A percentile compares a stretch with the other conserved stretches of the same genome.
These are phyloP conservation scores for Frieseomelitta varia DNA, from an alignment of 1,140 invertebrate species.

Conservation along the genomic window DNA sequence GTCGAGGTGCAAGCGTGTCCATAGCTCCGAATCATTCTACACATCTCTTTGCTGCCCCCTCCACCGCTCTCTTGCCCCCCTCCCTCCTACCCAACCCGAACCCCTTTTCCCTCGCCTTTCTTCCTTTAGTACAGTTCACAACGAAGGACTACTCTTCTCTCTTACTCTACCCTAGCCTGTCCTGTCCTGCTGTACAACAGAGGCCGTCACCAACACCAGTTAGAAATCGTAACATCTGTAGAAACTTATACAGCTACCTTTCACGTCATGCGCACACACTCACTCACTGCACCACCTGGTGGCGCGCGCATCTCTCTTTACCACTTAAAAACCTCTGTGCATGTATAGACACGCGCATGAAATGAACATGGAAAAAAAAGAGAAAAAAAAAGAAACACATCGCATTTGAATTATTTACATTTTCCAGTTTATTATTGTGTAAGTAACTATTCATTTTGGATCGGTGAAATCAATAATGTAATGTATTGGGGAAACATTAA, in stretches of 20 bases:
- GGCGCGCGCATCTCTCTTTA: constrained; percentile 62
- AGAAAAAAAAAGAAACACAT: constrained; percentile 15
- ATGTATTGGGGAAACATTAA: neutral
- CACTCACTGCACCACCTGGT: constrained; percentile 63
- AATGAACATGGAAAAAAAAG: constrained; percentile 7
- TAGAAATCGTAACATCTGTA: constrained; percentile 50
- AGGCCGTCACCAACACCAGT: constrained; percentile 44
- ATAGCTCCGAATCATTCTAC: constrained; percentile 73
- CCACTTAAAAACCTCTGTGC: constrained; percentile 37
- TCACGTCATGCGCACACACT: constrained; percentile 57
- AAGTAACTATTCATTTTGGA: neutral
- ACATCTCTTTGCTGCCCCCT: constrained; percentile 60
- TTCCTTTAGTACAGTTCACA: constrained; percentile 29
- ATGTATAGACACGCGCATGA: constrained; percentile 22
- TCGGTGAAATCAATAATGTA: neutral
- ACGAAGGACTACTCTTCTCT: constrained; percentile 58
- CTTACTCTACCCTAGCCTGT: constrained; percentile 56
- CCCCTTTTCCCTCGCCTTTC: neutral
- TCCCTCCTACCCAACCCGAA: too few relatives aligned
- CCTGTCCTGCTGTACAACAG: constrained; percentile 51
- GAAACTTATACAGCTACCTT: constrained; percentile 57
- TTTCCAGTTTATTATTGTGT: neutral
- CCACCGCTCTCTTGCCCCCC: neutral
- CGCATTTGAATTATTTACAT: constrained; percentile 12
- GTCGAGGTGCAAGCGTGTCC: constrained; percentile 74